Percentiles rank a stretch among this genome's conserved stretches.
phyloP scores from a whole-genome alignment of 1,140 invertebrate species.

The Bombus confusus region DNA sequence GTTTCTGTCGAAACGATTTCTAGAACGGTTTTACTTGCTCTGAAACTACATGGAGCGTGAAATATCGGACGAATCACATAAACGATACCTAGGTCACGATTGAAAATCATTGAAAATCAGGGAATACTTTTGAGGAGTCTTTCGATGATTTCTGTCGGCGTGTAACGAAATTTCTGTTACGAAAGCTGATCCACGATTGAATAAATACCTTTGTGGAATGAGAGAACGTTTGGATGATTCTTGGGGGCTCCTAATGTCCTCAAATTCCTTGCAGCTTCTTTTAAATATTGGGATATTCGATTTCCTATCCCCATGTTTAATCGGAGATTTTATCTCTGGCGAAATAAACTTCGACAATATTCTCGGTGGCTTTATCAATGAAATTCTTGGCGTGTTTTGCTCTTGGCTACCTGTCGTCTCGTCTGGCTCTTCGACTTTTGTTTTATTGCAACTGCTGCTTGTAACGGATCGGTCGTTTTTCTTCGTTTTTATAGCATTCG shows the following conservation, averaged over 20 bases:
- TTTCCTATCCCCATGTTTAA: conserved; percentile 76
- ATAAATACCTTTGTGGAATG: conserved; percentile 76
- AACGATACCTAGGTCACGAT: background rate
- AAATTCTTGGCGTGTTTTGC: conserved; percentile 52
- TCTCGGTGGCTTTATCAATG: conserved; percentile 74
- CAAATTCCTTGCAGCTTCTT: conserved; percentile 78
- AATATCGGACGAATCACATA: background rate
- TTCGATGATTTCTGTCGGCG: conserved; percentile 76
- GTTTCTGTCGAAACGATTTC: background rate
- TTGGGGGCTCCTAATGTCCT: conserved; percentile 79
- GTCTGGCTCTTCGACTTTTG: conserved; percentile 41
- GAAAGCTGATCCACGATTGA: background rate
- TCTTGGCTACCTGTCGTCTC: conserved; percentile 33
- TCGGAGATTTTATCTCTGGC: conserved; percentile 67
- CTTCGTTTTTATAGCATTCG: conserved; percentile 50
- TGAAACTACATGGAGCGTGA: no score
- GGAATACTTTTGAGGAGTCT: conserved; percentile 76
- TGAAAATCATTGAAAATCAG: no score
- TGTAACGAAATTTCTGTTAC: background rate
- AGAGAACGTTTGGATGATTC: conserved; percentile 79
- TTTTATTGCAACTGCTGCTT: conserved; percentile 41
- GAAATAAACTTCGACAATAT: conserved; percentile 67
- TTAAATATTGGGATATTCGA: conserved; percentile 80
- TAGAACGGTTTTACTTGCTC: background rate
- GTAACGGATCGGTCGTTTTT: conserved; percentile 36